Percentiles rank a stretch among this genome's conserved stretches.
Conservation (phyloP, 2,888 invertebrate genomes). For the Dryococelus australis region DNA sequence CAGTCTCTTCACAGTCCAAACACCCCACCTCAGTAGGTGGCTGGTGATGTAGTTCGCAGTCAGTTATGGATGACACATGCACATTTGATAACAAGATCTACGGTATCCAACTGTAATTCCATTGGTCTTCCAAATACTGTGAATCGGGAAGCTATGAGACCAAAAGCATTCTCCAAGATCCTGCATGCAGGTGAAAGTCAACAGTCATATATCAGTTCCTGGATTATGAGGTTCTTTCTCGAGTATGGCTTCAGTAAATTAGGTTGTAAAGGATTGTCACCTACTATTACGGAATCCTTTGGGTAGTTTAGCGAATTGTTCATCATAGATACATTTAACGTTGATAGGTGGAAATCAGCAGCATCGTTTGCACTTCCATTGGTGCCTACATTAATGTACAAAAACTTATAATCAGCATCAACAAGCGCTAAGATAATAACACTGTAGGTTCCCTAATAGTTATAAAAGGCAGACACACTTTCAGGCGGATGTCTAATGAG, state of each 20-base stretch:
- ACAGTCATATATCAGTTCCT: neutral
- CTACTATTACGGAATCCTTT: no score
- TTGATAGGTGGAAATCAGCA: no score
- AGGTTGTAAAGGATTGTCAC: no score
- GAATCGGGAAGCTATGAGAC: neutral
- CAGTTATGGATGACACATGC: conserved; percentile 8
- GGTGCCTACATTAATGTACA: neutral
- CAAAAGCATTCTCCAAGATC: neutral
- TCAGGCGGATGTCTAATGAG: neutral
- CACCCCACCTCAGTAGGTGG: no score
- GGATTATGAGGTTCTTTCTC: neutral
- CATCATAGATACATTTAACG: neutral
- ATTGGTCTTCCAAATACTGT: neutral
- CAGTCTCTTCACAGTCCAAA: no score
- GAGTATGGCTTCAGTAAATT: no score
- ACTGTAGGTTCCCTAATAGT: neutral
- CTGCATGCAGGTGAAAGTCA: neutral
- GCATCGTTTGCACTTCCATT: no score
- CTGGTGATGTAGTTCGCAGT: neutral
- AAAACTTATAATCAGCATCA: neutral
- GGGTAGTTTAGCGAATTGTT: neutral
- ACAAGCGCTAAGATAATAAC: neutral
- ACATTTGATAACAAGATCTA: neutral
- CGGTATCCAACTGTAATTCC: neutral
- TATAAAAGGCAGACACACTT: neutral